These are phyloP conservation scores for Sesamia nonagrioides DNA, from an alignment of 1,140 invertebrate species.

Conservation along the genomic window DNA sequence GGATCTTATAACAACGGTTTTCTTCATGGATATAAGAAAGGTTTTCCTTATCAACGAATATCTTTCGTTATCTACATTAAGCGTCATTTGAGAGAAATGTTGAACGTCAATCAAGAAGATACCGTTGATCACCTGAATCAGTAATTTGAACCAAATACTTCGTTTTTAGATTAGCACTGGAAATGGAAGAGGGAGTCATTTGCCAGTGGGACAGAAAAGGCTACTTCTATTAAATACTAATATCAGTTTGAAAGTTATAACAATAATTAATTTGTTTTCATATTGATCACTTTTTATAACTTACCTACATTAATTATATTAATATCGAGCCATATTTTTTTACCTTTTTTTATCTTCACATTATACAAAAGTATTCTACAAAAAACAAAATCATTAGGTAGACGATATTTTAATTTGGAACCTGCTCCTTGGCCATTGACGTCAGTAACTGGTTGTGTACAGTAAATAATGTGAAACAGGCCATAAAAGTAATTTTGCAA, in stretches of 20 bases:
- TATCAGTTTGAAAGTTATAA: neutral
- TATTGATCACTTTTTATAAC: constrained; percentile 10
- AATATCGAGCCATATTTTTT: constrained; percentile 16
- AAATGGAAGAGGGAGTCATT: too few relatives aligned
- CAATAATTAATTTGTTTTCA: constrained; percentile 27
- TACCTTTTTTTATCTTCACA: constrained; percentile 1
- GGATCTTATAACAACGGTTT: too few relatives aligned
- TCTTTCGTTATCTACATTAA: too few relatives aligned
- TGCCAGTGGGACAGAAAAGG: too few relatives aligned
- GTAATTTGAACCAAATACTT: too few relatives aligned
- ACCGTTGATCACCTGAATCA: too few relatives aligned
- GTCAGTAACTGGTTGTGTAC: constrained; percentile 54
- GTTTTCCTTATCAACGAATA: too few relatives aligned
- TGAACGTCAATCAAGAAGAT: too few relatives aligned
- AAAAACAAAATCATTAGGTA: constrained; percentile 35
- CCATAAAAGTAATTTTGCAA: constrained; percentile 53
- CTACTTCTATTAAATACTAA: too few relatives aligned
- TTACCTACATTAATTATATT: neutral
- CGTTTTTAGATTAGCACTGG: too few relatives aligned
- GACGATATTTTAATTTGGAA: constrained; percentile 49
- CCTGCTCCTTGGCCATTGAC: constrained; percentile 53
- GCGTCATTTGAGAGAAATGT: too few relatives aligned
- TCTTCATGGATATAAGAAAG: too few relatives aligned
- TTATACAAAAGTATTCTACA: constrained; percentile 28
- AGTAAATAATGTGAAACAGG: constrained; percentile 48